Evolutionary conservation across 2,797 vertebrate genomes (phyloP).

Genomic region (Nothura maculosa): DNA sequence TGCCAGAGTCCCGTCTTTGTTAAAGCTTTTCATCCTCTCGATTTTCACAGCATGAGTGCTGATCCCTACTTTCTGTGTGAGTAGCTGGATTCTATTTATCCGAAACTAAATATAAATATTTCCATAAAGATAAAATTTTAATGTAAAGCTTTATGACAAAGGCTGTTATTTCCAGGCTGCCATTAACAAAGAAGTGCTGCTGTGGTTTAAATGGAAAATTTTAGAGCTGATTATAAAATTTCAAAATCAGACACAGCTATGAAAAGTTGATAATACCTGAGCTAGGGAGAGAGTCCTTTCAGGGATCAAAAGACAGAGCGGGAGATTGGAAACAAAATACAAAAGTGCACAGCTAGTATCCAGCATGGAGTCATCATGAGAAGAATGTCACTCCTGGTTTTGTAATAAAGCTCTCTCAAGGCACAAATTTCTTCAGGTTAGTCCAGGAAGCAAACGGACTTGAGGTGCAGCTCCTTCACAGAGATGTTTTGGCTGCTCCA

Average conservation of each 20-base stretch:
- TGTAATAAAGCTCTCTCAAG: not conserved
- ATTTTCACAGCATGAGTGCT: not conserved
- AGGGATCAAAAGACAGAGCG: not conserved
- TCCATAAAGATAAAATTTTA: conserved; percentile 57
- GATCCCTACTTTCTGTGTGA: not conserved
- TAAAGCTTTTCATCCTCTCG: not conserved
- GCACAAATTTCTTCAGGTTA: not conserved
- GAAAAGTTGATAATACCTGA: not conserved
- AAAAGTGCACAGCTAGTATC: not conserved
- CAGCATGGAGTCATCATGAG: not conserved
- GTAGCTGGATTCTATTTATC: conserved; percentile 29
- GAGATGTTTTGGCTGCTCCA: not conserved
- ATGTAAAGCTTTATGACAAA: conserved; percentile 25
- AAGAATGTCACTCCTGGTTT: rapidly evolving
- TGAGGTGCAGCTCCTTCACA: not conserved
- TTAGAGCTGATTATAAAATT: conserved; percentile 36
- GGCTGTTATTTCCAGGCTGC: conserved; percentile 23
- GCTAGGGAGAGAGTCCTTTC: not conserved
- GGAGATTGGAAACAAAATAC: not conserved
- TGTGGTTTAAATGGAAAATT: conserved; percentile 18
- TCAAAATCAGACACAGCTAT: not conserved
- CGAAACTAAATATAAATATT: conserved; percentile 39
- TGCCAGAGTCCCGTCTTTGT: not conserved
- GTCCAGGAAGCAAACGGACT: not conserved
- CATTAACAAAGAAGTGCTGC: conserved; percentile 6